Conservation (phyloP, 2,113 vertebrate genomes). For the Dendrocopos noguchii region DNA sequence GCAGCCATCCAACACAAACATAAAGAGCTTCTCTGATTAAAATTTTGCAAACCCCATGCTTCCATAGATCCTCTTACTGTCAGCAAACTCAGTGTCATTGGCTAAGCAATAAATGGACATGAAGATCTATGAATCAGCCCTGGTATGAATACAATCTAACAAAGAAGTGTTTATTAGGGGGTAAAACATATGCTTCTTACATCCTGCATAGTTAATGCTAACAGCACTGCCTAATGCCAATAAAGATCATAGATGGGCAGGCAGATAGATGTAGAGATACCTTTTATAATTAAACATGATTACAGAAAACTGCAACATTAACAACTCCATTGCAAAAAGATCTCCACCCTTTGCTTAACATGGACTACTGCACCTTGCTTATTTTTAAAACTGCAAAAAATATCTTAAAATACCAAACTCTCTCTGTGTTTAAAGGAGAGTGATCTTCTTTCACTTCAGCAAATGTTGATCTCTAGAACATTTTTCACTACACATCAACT, state of each 20-base stretch:
- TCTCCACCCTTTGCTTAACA: not conserved
- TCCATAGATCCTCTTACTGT: not conserved
- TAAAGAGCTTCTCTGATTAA: not conserved
- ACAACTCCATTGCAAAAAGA: not conserved
- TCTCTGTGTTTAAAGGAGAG: not conserved
- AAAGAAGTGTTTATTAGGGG: not conserved
- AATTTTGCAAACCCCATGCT: not conserved
- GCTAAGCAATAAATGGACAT: not conserved
- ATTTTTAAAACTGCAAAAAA: not conserved
- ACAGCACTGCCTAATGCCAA: not conserved
- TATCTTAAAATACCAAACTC: not conserved
- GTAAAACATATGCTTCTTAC: conserved; percentile 6
- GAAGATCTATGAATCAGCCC: conserved; percentile 14
- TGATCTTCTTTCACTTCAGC: not conserved
- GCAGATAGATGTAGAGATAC: not conserved
- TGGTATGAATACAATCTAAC: not conserved
- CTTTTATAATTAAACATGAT: not conserved
- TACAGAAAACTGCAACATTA: not conserved
- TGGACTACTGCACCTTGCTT: not conserved
- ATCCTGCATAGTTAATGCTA: not conserved
- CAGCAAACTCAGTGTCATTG: not conserved
- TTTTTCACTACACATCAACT: not conserved
- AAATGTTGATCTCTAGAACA: not conserved
- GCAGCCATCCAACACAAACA: not conserved
- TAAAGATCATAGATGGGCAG: not conserved